Percentiles rank a stretch among this genome's conserved stretches.
Conservation (phyloP, 2,888 invertebrate species). For the Spisula subtruncata region DNA sequence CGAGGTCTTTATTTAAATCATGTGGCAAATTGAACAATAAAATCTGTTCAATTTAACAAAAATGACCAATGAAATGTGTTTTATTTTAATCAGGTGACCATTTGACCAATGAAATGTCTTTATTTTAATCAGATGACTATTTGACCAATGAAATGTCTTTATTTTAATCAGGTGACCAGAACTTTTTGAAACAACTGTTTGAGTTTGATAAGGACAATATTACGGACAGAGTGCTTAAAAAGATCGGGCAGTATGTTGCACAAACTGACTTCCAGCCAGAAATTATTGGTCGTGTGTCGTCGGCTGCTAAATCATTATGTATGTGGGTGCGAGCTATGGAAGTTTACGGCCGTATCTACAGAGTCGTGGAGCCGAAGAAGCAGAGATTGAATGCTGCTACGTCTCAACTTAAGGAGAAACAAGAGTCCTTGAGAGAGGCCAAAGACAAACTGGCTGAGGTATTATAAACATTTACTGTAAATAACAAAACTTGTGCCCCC, state of each 20-base stretch:
- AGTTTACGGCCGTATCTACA: conserved; percentile 95
- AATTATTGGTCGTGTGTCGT: conserved; percentile 94
- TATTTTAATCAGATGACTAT: not conserved
- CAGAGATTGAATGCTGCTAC: conserved; percentile 93
- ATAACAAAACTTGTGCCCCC: too few species aligned
- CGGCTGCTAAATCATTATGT: conserved; percentile 95
- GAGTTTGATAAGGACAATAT: conserved; percentile 97
- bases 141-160: conserved; percentile 20
- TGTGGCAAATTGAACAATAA: too few species aligned
- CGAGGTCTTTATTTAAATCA: too few species aligned
- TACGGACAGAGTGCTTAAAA: conserved; percentile 93
- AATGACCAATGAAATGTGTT: not conserved
- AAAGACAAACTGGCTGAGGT: conserved; percentile 92
- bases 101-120: not conserved
- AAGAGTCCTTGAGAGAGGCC: conserved; percentile 93
- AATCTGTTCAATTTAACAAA: too few species aligned
- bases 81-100: not conserved
- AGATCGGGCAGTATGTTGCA: conserved; percentile 93
- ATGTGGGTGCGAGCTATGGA: conserved; percentile 97
- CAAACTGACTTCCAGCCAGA: conserved; percentile 96
- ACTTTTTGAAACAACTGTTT: conserved; percentile 90
- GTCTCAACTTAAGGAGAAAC: conserved; percentile 93
- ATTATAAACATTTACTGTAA: not conserved
- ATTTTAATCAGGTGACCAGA: conserved; percentile 85
- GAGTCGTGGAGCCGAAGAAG: conserved; percentile 94